Evolutionary conservation across 2,797 vertebrate genomes (phyloP), one percentile per base, ranked within the genome.

Genomic region (Semotilus atromaculatus): DNA sequence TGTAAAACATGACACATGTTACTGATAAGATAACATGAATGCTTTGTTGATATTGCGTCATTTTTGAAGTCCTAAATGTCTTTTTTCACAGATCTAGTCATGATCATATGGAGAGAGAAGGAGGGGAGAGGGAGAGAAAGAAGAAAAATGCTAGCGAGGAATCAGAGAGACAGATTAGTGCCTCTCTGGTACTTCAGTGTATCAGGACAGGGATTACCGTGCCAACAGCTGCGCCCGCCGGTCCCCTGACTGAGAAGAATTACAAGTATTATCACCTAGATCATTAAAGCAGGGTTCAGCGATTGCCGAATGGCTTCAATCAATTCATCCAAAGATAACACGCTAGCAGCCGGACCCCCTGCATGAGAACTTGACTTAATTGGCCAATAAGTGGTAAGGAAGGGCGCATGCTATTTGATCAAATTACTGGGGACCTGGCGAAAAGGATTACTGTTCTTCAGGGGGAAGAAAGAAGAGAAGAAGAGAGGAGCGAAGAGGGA

Each of bases 201-300:
- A 97, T 97, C 97, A 97, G 96, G 96, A 97, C 95, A 95, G 3
- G 96, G 97, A 97, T 97, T 97, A 98, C 90, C 87, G 95, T 90
- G 89, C 96, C 96, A 97, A 97, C 97, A 99, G 97, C 98, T 98
- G 97, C 94, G 94, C 96, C 96, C 94, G 94, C 93, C 95, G 96
- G 96, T 98, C 97, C 98, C 97, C 95, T 97, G 98, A 97, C 98
- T 98, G 97, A 97, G 97, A 98, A 97, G 97, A 98, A 98, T 99
- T 97, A 98, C 97, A 98, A 98, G 97, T 98, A 99, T 99, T 98
- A 99, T 99, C 98, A 98, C 98, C 97, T 97, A 97, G 97, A 98
- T 99, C 98, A 98, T 99, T 99, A 99, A 99, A 97, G 96, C 86
- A 91, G 95, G 96, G 95, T 97, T 97, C 97, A 96, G 97, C 96